Evolutionary conservation across 2,888 invertebrate species (phyloP).

Genomic region (Polymixis lichenea): DNA sequence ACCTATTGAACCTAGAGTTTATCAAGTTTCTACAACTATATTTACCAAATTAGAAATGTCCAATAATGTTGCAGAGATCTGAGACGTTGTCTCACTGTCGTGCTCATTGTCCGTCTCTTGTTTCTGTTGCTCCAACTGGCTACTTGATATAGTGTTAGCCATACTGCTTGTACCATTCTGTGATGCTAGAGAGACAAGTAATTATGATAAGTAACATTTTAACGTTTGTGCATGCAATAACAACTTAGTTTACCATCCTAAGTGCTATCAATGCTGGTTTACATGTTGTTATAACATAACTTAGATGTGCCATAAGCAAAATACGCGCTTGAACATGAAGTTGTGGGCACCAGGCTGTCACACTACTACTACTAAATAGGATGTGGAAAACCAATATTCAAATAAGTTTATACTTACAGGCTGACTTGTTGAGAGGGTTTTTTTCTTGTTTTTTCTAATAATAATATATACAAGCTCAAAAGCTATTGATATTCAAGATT

Average conservation of each 20-base stretch:
- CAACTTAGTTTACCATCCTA: background rate
- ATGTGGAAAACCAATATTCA: background rate
- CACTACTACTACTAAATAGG: background rate
- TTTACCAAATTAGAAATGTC: slow-evolving; percentile 87
- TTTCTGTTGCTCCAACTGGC: slow-evolving; percentile 73
- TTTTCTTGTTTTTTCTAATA: background rate
- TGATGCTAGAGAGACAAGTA: slow-evolving; percentile 73
- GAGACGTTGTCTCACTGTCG: slow-evolving; percentile 83
- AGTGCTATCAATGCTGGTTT: background rate
- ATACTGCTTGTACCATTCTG: slow-evolving; percentile 81
- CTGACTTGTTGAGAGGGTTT: background rate
- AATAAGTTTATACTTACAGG: background rate
- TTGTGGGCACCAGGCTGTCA: background rate
- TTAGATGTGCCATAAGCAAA: background rate
- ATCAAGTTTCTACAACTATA: slow-evolving; percentile 30
- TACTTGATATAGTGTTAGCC: slow-evolving; percentile 72
- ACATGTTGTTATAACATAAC: background rate
- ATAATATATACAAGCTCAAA: background rate
- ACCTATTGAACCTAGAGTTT: background rate
- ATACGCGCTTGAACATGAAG: background rate
- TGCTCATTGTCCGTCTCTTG: slow-evolving; percentile 78
- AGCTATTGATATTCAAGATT: background rate
- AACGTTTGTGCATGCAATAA: background rate
- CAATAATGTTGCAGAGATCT: slow-evolving; percentile 81
- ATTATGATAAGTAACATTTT: slow-evolving; percentile 9